Evolutionary conservation across 1,140 invertebrate species (phyloP), one percentile per base, ranked within the genome.

Genomic region (Drosophila melanogaster): DNA sequence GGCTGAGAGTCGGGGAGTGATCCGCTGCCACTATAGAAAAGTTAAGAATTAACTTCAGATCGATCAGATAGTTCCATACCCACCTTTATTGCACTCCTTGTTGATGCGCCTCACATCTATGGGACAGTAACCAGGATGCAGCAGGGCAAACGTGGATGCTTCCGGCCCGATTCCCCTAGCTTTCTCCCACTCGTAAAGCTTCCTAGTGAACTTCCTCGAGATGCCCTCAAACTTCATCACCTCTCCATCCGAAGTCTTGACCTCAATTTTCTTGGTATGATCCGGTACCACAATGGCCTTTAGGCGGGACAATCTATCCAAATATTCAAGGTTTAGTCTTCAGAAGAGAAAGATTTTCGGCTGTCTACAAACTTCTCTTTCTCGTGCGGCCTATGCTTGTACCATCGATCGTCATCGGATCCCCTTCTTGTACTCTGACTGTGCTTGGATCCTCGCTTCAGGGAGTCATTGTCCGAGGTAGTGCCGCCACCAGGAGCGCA

Each of bases 111-210:
- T 62, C 26, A 92, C 90, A 60, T 91, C 83, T 8, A 92, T 79
- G 51, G 92, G 92, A 50, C 91, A 90, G 78, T 94, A 93, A 10
- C 93, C 94, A 0, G 94, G 94, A 80, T 95, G 94, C 0, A 97
- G 92, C 0, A 97, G 90, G 0, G 96, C 95, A 64, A 97, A 96
- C 0, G 96, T 97, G 0, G 96, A 97, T 0, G 95, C 94, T 91
- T 97, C 96, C 0, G 95, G 96, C 1, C 94, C 95, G 51, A 97
- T 97, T 3, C 96, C 96, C 49, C 95, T 93, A 30, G 96, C 95
- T 69, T 97, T 96, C 90, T 98, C 97, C 97, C 97, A 98, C 90
- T 98, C 97, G 90, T 97, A 97, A 0, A 98, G 93, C 89, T 97
- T 97, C 38, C 96, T 95, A 0, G 96, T 97, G 90, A 98, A 98